A percentile compares a stretch with the other conserved stretches of the same genome.
Conservation (phyloP, 1,140 invertebrate genomes). For the Saccostrea cuccullata region DNA sequence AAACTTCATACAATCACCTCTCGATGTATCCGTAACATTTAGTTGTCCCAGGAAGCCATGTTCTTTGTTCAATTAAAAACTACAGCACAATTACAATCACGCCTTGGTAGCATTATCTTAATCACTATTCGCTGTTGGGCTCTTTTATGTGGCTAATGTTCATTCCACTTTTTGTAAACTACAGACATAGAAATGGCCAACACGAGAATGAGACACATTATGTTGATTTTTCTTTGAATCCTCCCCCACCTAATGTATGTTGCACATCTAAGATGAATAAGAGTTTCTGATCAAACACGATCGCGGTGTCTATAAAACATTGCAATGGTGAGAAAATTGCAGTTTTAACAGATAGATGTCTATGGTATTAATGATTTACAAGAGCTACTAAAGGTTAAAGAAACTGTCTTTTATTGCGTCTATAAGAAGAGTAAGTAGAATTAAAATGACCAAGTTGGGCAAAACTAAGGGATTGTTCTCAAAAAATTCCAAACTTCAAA, state of each 20-base stretch:
- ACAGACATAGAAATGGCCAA: background rate
- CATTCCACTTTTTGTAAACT: background rate
- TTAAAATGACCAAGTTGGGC: too few relatives aligned
- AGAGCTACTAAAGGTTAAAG: background rate
- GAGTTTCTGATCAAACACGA: background rate
- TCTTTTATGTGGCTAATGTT: conserved; percentile 15
- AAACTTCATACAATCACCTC: background rate
- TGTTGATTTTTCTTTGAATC: background rate
- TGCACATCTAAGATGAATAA: background rate
- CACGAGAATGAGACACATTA: background rate
- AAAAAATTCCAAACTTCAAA: too few relatives aligned
- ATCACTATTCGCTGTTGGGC: background rate
- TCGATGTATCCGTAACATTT: background rate
- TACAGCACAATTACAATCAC: background rate
- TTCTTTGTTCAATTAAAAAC: background rate
- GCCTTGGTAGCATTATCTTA: background rate
- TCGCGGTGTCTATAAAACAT: background rate
- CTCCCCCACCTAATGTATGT: conserved; percentile 20
- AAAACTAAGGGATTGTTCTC: too few relatives aligned
- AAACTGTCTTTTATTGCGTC: too few relatives aligned
- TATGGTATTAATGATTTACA: background rate
- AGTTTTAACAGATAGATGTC: background rate
- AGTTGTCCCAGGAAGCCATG: background rate
- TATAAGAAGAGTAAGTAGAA: too few relatives aligned
- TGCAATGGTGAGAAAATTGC: background rate